Conservation (phyloP, 2,113 vertebrate species). For the Procapra przewalskii region DNA sequence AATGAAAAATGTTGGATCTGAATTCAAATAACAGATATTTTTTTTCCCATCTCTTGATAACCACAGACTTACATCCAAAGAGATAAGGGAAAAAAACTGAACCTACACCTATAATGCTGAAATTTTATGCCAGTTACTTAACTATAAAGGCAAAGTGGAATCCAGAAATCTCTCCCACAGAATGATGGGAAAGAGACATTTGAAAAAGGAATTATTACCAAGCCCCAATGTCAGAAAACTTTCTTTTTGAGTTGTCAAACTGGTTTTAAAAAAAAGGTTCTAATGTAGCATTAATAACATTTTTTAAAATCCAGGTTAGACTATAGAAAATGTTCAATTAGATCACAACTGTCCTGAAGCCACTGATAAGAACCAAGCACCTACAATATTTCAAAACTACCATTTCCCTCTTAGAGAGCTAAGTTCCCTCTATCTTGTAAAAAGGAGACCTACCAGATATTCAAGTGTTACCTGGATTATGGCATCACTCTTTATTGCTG, state of each 20-base stretch:
- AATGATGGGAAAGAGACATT: neutral
- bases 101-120: neutral
- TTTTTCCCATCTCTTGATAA: neutral
- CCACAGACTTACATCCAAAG: neutral
- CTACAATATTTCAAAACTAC: neutral
- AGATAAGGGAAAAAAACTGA: neutral
- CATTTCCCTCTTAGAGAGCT: neutral
- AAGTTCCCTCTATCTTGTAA: neutral
- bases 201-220: conserved; percentile 25
- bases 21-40: neutral
- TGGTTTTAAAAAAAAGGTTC: neutral
- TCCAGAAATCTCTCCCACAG: conserved; percentile 1
- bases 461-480: neutral
- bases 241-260: neutral
- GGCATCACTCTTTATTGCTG: neutral
- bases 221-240: conserved; percentile 15
- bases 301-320: neutral
- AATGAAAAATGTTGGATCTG: neutral
- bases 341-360: neutral
- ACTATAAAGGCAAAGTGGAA: neutral
- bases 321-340: neutral
- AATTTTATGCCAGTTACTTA: conserved; percentile 13
- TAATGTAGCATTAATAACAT: neutral
- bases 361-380: neutral
- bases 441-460: neutral